Evolutionary conservation across 2,113 vertebrate genomes (phyloP).

Genomic region (Probosciger aterrimus): DNA sequence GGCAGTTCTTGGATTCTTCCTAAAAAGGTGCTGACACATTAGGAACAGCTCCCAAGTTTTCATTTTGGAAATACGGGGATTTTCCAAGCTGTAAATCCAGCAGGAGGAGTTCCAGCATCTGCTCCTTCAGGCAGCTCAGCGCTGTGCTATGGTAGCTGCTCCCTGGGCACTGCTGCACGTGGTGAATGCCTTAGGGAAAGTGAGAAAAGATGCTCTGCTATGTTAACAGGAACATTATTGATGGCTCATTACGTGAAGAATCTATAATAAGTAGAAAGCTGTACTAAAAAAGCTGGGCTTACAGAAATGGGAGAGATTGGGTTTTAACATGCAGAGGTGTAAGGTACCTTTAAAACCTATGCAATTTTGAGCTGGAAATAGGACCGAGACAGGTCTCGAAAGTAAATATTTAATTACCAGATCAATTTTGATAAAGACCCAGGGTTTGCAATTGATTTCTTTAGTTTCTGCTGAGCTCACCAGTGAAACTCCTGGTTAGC

Average conservation of each 20-base stretch:
- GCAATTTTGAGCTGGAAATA: background rate
- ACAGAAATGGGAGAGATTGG: background rate
- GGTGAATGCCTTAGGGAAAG: background rate
- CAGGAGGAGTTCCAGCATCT: background rate
- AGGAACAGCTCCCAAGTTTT: background rate
- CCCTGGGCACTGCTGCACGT: background rate
- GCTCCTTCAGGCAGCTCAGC: background rate
- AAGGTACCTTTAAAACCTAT: background rate
- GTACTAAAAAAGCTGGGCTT: background rate
- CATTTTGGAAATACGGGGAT: background rate
- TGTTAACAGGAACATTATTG: background rate
- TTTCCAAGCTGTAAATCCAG: constrained; percentile 3
- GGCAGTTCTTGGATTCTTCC: background rate
- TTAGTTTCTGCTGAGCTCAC: background rate
- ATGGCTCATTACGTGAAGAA: background rate
- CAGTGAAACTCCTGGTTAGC: background rate
- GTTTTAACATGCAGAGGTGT: background rate
- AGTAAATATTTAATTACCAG: background rate
- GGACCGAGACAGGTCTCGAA: background rate
- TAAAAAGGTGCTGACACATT: constrained; percentile 6
- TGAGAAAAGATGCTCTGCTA: background rate
- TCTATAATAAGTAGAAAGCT: background rate
- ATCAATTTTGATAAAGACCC: background rate
- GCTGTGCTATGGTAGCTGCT: background rate
- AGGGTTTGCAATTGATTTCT: background rate